A percentile compares a stretch with the other conserved stretches of the same genome.
Conservation (phyloP, 2,888 invertebrate species). For the Magallana nippona region DNA sequence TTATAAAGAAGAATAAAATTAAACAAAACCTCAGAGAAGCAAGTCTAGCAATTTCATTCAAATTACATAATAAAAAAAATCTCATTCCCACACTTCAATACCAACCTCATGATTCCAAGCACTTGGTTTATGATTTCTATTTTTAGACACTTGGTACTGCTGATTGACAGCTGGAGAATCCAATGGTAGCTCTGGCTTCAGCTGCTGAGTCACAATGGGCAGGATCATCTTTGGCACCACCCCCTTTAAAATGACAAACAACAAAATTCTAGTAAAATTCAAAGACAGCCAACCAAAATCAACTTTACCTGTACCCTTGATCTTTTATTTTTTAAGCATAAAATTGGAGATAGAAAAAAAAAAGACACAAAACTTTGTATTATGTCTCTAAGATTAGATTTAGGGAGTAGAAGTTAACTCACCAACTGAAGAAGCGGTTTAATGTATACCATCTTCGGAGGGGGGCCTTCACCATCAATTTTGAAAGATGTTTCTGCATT, state of each 20-base stretch:
- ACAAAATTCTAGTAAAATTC: not conserved
- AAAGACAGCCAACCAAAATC: too few relatives aligned
- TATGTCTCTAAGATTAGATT: not conserved
- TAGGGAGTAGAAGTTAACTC: not conserved
- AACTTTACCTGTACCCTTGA: too few relatives aligned
- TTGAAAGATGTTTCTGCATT: constrained; percentile 51
- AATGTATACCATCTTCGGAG: constrained; percentile 53
- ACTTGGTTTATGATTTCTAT: constrained; percentile 46
- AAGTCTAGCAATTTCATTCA: too few relatives aligned
- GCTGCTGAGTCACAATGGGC: constrained; percentile 59
- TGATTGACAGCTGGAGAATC: constrained; percentile 42
- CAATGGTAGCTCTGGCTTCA: constrained; percentile 37
- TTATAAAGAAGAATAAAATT: too few relatives aligned
- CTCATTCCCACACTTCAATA: not conserved
- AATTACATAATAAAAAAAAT: too few relatives aligned
- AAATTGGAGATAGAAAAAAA: too few relatives aligned
- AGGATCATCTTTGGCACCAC: constrained; percentile 64
- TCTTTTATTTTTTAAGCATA: too few relatives aligned
- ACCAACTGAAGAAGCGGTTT: constrained; percentile 61
- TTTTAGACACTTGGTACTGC: constrained; percentile 36
- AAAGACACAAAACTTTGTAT: too few relatives aligned
- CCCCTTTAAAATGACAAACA: constrained; percentile 59
- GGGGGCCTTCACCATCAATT: constrained; percentile 47
- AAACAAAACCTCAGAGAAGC: too few relatives aligned
- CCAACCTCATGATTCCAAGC: constrained; percentile 66